Evolutionary conservation across 2,797 vertebrate genomes (phyloP), one percentile per base, ranked within the genome.

Genomic region (Rhynchotus rufescens): DNA sequence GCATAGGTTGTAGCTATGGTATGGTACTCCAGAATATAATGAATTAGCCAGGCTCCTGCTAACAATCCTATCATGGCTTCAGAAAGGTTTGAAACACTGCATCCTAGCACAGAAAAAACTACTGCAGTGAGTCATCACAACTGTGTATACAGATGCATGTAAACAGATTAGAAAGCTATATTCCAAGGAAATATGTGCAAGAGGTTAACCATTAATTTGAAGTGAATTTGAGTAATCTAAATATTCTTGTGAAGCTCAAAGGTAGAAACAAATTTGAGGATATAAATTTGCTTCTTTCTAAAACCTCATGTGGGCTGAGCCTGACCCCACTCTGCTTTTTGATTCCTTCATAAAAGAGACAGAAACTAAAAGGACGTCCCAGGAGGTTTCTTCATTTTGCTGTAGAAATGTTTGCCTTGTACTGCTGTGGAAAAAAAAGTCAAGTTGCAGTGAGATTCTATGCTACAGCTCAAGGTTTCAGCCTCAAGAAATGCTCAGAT

Each of bases 111-210:
- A 82, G 65, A 51, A 62, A 62, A 74, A 84, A 30, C 17, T 22
- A 21, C 54, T 78, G 75, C 84, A 83, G 76, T 40, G 13, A 86
- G 90, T 91, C 59, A 68, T 28, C 86, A 51, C 66, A 83, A 64
- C 54, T 85, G 51, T 44, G 59, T 21, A 93, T 61, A 84, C 16
- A 88, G 42, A 85, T 12, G 22, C 38, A 42, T 9, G 59, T 42
- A 78, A 90, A 85, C n/a, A 88, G 81, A 83, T 82, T 62, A 90
- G 47, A 91, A 56, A 19, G 42, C 45, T 86, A 51, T 12, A 40
- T 38, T 64, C 42, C 62, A 86, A 59, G 60, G 69, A 80, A 92
- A 83, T 38, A 72, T 13, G 47, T 16, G 32, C 40, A 56, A 9
- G 1, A 1, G 30, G 30, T 42, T 85, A 84, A 69, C 54, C 21